Base-by-base conservation (phyloP, 2,888 invertebrate genomes). In the Pseudococcus longispinus region DNA sequence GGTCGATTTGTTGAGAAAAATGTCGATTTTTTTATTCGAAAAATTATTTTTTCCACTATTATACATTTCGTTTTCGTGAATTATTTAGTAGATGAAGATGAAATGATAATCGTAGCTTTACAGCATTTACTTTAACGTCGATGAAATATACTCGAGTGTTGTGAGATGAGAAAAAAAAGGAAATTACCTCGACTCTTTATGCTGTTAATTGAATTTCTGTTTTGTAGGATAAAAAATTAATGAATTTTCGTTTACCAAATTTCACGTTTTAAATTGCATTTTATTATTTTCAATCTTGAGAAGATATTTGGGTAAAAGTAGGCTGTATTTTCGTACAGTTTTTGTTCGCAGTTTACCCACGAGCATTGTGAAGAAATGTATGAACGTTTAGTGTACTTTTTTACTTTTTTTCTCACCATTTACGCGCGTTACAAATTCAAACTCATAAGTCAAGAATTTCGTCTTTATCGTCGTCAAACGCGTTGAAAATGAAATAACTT, bases 31-130 rank as follows among this genome's bases (percentile, higher is more conserved):
- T 60, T 70, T 26, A 70, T 29, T 29, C 29, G 29, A 70, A 70
- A 65, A 70, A 65, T 65, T 11, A 70, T 70, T 70, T 29, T 70
- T 70, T 60, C 60, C 60, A 6, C n/a, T n/a, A 51, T 60, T 60
- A 60, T 60, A 60, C 60, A 23, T 60, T 60, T 60, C 23, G 23
- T 60, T 60, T 60, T 23, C 20, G 23, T 60, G 60, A 60, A 60
- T 60, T 60, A 60, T 60, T 60, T 60, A 60, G 60, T 23, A 60
- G 60, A 60, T 60, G 60, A 60, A 60, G 23, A 60, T 60, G 60
- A 60, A 60, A 60, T 60, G 60, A 60, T 60, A 60, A 60, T 60
- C 60, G 23, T 60, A 8, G 23, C 60, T 23, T 51, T n/a, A 11
- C 23, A 23, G 60, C 20, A 60, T 55, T n/a, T 20, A 15, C 55